phyloP scores from a whole-genome alignment of 2,888 invertebrate genomes.

The Amblyjoppa fuscipennis region DNA sequence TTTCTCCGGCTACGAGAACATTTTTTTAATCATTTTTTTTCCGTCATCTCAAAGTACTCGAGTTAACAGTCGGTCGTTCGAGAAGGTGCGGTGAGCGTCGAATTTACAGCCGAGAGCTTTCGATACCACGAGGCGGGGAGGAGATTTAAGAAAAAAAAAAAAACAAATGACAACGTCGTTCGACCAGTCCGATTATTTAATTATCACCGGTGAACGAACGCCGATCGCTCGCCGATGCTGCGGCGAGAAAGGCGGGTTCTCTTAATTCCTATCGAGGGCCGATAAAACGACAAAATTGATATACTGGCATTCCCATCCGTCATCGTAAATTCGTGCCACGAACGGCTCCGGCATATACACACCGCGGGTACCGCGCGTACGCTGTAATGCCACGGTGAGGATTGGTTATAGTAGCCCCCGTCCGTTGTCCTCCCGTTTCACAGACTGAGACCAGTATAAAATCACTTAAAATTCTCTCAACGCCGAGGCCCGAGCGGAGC shows the following conservation, averaged over 20 bases:
- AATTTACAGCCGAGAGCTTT: neutral
- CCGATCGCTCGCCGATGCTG: neutral
- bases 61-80: conserved; percentile 37
- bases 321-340: conserved; percentile 67
- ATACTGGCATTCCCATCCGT: conserved; percentile 58
- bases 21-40: conserved; percentile 22
- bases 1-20: conserved; percentile 18
- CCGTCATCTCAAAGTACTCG: conserved; percentile 27
- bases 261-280: conserved; percentile 55
- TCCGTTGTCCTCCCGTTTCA: conserved; percentile 27
- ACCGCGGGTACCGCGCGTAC: conserved; percentile 11
- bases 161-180: neutral
- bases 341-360: conserved; percentile 30
- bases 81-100: neutral
- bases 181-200: conserved; percentile 41
- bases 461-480: conserved; percentile 64
- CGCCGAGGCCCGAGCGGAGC: conserved; percentile 25
- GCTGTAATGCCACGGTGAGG: neutral
- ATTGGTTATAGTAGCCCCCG: no score
- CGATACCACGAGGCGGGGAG: neutral
- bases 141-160: neutral
- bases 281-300: conserved; percentile 54
- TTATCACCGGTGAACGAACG: conserved; percentile 39
- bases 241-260: conserved; percentile 34
- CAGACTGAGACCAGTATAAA: conserved; percentile 43